Percentiles rank a stretch among this genome's conserved stretches.
Evolutionary conservation across 1,140 invertebrate genomes (phyloP).

Genomic region (Acromyrmex echinatior): DNA sequence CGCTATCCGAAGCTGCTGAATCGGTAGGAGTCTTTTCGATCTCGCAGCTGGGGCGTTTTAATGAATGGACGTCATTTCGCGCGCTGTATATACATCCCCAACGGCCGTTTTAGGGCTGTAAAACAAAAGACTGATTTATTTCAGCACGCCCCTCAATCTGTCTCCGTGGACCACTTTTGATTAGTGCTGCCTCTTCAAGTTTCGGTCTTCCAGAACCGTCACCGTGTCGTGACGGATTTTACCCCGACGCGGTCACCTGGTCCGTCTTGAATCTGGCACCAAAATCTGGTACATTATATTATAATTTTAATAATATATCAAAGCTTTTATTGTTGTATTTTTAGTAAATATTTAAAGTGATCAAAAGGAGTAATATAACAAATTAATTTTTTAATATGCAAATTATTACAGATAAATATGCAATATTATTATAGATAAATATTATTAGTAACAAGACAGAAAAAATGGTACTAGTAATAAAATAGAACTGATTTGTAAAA

Average conservation of each 20-base stretch:
- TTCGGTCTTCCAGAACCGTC: constrained; percentile 47
- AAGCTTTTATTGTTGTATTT: constrained; percentile 9
- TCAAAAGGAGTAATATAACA: neutral
- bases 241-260: neutral
- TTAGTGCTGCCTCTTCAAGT: constrained; percentile 73
- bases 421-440: neutral
- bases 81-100: constrained; percentile 75
- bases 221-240: constrained; percentile 53
- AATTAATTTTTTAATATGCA: neutral
- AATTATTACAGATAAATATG: neutral
- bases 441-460: neutral
- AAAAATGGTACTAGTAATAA: neutral
- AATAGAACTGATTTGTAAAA: neutral
- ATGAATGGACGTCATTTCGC: constrained; percentile 81
- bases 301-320: constrained; percentile 17
- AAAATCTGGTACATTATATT: neutral
- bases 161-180: constrained; percentile 82
- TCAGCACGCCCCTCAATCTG: constrained; percentile 80
- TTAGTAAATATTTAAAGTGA: neutral
- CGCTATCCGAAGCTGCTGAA: constrained; percentile 54
- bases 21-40: constrained; percentile 67
- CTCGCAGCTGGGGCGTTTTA: constrained; percentile 80
- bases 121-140: constrained; percentile 85
- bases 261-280: neutral
- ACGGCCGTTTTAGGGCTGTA: constrained; percentile 81